Percentiles rank a stretch among this genome's conserved stretches.
These are phyloP conservation scores for Neodiprion lecontei DNA, from an alignment of 1,140 invertebrate species.

Conservation along the genomic window DNA sequence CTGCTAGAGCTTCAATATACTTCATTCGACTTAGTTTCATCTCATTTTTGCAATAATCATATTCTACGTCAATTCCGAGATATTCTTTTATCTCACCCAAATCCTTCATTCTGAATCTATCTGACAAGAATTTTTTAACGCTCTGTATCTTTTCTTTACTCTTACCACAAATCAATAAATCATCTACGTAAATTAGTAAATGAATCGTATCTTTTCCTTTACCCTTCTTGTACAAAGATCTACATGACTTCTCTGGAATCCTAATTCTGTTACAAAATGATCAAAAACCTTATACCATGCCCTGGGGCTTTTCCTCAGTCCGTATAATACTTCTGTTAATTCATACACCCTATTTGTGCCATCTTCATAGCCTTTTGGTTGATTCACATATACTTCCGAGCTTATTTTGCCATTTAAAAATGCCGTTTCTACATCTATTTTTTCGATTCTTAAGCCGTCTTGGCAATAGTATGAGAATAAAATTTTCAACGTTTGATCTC, in stretches of 20 bases:
- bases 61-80: background rate
- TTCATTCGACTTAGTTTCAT: background rate
- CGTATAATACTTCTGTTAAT: slow-evolving; percentile 44
- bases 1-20: background rate
- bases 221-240: slow-evolving; percentile 26
- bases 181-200: slow-evolving; percentile 18
- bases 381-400: slow-evolving; percentile 35
- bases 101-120: slow-evolving; percentile 22
- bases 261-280: slow-evolving; percentile 22
- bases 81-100: background rate
- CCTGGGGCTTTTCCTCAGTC: slow-evolving; percentile 40
- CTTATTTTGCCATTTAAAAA: slow-evolving; percentile 24
- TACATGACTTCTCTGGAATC: slow-evolving; percentile 24
- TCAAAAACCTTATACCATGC: slow-evolving; percentile 39
- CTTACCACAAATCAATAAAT: slow-evolving; percentile 24
- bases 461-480: slow-evolving; percentile 19
- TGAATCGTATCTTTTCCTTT: slow-evolving; percentile 8
- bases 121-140: slow-evolving; percentile 14
- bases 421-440: slow-evolving; percentile 27
- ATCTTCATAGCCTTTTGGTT: slow-evolving; percentile 43
- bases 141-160: slow-evolving; percentile 2
- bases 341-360: slow-evolving; percentile 32
- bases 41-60: background rate
- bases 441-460: slow-evolving; percentile 9
- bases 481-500: slow-evolving; percentile 22